These are phyloP conservation scores for Apamea epomidion DNA, from an alignment of 2,888 invertebrate species.

Conservation along the genomic window DNA sequence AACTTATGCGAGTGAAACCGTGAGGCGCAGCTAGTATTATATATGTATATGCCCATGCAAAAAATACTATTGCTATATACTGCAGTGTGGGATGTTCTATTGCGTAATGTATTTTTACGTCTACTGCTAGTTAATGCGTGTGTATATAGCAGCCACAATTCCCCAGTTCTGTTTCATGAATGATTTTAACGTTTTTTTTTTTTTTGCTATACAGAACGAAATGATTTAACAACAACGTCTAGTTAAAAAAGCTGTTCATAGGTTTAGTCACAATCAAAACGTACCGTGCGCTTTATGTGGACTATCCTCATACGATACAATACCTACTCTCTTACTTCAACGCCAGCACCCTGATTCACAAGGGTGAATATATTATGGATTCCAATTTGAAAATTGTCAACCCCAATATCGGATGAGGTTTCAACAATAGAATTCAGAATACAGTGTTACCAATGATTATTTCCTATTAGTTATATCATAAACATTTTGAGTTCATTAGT, in stretches of 20 bases:
- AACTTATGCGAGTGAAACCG: too few species aligned
- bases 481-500: slow-evolving; percentile 66
- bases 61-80: too few species aligned
- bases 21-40: too few species aligned
- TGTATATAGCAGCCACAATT: too few species aligned
- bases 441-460: slow-evolving; percentile 84
- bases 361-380: slow-evolving; percentile 88
- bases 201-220: not conserved
- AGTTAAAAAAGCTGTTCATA: not conserved
- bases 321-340: slow-evolving; percentile 26
- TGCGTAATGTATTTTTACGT: too few species aligned
- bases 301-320: slow-evolving; percentile 60
- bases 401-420: slow-evolving; percentile 83
- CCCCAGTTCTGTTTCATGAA: too few species aligned
- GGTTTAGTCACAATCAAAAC: not conserved
- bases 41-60: too few species aligned
- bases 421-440: slow-evolving; percentile 83
- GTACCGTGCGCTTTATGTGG: slow-evolving; percentile 1
- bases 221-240: not conserved
- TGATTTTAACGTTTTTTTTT: not conserved
- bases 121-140: too few species aligned
- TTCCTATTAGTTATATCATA: slow-evolving; percentile 85
- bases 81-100: too few species aligned
- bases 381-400: slow-evolving; percentile 89
- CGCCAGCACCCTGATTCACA: slow-evolving; percentile 67